Evolutionary conservation across 2,797 vertebrate genomes (phyloP).

Genomic region (Acanthiza pusilla): DNA sequence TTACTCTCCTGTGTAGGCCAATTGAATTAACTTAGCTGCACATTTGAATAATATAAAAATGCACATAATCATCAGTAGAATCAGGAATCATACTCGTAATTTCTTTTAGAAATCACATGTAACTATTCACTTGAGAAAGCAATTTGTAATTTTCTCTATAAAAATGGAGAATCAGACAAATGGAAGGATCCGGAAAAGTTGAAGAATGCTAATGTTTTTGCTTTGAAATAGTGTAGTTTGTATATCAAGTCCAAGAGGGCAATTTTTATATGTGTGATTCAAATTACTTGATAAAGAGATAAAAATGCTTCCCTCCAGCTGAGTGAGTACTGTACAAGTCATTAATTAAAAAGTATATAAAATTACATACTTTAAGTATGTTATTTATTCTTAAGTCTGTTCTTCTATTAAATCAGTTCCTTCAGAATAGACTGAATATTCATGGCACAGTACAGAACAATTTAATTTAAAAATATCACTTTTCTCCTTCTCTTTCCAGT

Average conservation of each 20-base stretch:
- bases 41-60: slow-evolving; percentile 19
- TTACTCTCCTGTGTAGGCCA: neutral
- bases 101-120: neutral
- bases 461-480: neutral
- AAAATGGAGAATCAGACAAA: neutral
- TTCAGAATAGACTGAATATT: neutral
- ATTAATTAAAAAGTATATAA: neutral
- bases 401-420: neutral
- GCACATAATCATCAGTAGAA: neutral
- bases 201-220: neutral
- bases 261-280: neutral
- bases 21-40: slow-evolving; percentile 3
- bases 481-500: slow-evolving; percentile 74
- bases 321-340: neutral
- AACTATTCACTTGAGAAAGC: neutral
- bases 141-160: neutral
- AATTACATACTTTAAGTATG: neutral
- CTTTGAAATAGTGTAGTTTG: neutral
- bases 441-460: neutral
- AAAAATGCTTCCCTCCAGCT: neutral
- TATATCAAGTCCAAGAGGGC: neutral
- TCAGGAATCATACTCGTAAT: neutral
- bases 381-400: neutral
- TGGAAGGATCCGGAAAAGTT: neutral
- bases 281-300: neutral